Percentiles rank a stretch among this genome's conserved stretches.
phyloP scores from a whole-genome alignment of 2,797 vertebrate species.

The Tokudaia tokunoshimensis region DNA sequence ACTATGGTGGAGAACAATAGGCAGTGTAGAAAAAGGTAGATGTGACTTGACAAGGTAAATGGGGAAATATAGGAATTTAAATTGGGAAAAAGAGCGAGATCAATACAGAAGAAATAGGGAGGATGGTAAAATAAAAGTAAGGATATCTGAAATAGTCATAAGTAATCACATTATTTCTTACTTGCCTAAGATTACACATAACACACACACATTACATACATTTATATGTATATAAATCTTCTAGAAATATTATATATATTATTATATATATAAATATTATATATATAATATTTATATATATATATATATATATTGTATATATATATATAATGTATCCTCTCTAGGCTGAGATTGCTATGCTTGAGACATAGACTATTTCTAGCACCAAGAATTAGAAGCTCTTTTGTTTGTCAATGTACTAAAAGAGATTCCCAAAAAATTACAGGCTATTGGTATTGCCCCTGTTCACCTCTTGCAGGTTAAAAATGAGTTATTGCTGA shows the following conservation, averaged over 20 bases:
- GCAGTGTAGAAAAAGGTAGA: neutral
- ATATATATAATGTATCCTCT: neutral
- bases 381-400: neutral
- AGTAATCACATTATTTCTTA: neutral
- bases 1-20: neutral
- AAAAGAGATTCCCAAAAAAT: neutral
- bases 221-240: too few species aligned
- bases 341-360: neutral
- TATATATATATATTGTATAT: too few species aligned
- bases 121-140: neutral
- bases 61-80: neutral
- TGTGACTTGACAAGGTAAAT: neutral
- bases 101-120: neutral
- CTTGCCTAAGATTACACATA: neutral
- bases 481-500: neutral
- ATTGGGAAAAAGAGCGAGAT: too few species aligned
- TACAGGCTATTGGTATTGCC: neutral
- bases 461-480: neutral
- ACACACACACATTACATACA: too few species aligned
- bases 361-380: neutral
- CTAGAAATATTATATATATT: too few species aligned
- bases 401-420: neutral
- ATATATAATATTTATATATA: too few species aligned
- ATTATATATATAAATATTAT: too few species aligned
- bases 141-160: neutral